Percentiles rank a stretch among this genome's conserved stretches.
Conservation (phyloP, 2,888 invertebrate genomes). For the Nemurella pictetii region DNA sequence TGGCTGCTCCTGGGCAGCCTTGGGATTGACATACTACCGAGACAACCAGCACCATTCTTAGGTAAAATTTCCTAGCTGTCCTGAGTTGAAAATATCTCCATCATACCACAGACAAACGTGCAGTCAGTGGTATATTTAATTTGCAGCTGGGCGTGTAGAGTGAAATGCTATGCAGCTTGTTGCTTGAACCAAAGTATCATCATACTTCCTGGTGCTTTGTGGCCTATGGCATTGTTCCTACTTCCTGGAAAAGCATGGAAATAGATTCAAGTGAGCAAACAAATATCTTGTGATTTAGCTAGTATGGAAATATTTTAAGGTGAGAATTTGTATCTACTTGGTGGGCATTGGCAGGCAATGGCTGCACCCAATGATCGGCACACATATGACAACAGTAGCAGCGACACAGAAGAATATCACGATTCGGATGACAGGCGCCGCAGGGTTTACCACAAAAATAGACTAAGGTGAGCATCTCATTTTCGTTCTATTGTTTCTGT, state of each 20-base stretch:
- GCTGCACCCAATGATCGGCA: slow-evolving; percentile 44
- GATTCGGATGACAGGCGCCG: slow-evolving; percentile 71
- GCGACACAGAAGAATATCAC: slow-evolving; percentile 82
- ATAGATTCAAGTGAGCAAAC: neutral
- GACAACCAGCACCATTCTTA: neutral
- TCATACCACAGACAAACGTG: neutral
- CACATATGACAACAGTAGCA: slow-evolving; percentile 68
- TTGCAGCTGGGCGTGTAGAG: neutral
- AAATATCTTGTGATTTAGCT: neutral
- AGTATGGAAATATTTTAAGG: neutral
- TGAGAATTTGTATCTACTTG: neutral
- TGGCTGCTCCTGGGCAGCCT: neutral
- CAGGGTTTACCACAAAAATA: slow-evolving; percentile 66
- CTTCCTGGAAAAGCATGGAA: neutral
- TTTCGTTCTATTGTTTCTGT: neutral
- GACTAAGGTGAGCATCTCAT: slow-evolving; percentile 61
- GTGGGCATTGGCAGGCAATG: slow-evolving; percentile 37
- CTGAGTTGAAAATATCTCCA: neutral
- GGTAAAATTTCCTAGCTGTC: neutral
- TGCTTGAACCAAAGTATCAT: neutral
- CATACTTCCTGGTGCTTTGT: neutral
- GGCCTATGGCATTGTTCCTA: neutral
- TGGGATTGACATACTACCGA: neutral
- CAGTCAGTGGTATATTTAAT: neutral
- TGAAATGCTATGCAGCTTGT: neutral